Evolutionary conservation across 23 tunicate species (phyloP).

Genomic region (Phallusia fumigata): DNA sequence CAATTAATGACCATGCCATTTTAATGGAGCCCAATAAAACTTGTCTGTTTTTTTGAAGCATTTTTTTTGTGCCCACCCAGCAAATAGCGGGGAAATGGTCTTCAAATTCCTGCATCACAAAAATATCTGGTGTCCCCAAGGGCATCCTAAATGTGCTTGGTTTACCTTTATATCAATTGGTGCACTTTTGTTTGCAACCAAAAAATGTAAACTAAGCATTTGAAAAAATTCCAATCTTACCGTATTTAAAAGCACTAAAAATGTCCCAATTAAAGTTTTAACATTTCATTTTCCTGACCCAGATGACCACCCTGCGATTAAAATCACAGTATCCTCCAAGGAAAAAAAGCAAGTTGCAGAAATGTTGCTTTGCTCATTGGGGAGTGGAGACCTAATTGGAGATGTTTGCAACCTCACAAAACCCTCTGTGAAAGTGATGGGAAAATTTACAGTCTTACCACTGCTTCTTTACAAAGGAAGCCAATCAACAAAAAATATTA

Average conservation of each 20-base stretch:
- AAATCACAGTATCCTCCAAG: slow-evolving; percentile 15
- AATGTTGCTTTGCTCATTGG: slow-evolving; percentile 36
- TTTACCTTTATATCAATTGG: no score
- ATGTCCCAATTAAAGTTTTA: no score
- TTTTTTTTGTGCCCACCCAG: no score
- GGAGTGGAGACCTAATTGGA: slow-evolving; percentile 14
- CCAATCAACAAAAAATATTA: slow-evolving; percentile 1
- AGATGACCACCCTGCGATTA: slow-evolving; percentile 40
- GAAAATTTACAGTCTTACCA: slow-evolving; percentile 30
- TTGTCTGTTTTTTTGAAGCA: no score
- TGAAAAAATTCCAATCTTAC: no score
- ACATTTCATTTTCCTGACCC: neutral
- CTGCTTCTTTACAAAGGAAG: slow-evolving; percentile 33
- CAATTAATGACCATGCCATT: no score
- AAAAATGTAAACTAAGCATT: no score
- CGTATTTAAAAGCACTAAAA: neutral
- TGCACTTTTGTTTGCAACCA: no score
- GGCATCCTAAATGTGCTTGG: no score
- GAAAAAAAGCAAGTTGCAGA: slow-evolving; percentile 26
- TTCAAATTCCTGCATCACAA: neutral
- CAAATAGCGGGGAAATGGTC: no score
- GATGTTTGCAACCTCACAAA: neutral
- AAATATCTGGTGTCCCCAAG: neutral
- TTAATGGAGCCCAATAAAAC: no score
- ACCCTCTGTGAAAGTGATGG: neutral